phyloP scores from a whole-genome alignment of 1,140 invertebrate genomes.

The Drosophila oshimai region DNA sequence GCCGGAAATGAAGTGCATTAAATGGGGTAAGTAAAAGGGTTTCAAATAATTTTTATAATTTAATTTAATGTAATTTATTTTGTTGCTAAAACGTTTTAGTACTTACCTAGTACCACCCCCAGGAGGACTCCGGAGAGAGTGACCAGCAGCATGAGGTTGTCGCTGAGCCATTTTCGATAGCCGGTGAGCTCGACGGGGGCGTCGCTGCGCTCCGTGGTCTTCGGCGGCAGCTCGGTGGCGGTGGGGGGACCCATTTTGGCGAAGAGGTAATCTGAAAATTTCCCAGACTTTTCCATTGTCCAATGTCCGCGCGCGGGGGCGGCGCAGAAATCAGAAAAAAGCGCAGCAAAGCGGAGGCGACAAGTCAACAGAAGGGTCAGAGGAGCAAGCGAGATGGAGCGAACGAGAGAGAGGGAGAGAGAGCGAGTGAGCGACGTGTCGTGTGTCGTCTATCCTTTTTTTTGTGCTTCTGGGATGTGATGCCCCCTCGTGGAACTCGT shows the following conservation, averaged over 20 bases:
- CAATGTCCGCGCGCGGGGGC: conserved; percentile 1
- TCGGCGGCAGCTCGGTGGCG: conserved; percentile 85
- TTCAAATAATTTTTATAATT: too few species aligned
- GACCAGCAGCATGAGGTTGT: conserved; percentile 90
- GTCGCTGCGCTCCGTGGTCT: conserved; percentile 83
- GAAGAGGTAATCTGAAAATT: conserved; percentile 90
- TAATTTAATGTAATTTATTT: too few species aligned
- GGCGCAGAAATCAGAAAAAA: neutral
- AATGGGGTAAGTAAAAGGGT: neutral
- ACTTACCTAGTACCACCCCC: conserved; percentile 89
- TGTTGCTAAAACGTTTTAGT: neutral
- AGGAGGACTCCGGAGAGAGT: conserved; percentile 90
- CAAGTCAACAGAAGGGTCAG: neutral
- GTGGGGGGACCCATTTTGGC: conserved; percentile 88
- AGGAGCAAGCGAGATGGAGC: conserved; percentile 6
- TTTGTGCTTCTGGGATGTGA: neutral
- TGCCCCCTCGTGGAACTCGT: neutral
- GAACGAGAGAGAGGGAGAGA: conserved; percentile 12
- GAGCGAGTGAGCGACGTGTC: conserved; percentile 6
- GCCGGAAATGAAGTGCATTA: neutral
- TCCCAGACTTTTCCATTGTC: conserved; percentile 84
- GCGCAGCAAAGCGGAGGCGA: conserved; percentile 12
- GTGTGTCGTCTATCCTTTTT: conserved; percentile 1
- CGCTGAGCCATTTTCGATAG: conserved; percentile 87
- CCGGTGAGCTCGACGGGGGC: conserved; percentile 86